Conservation (phyloP, 1,140 invertebrate genomes). For the Idris sp. region DNA sequence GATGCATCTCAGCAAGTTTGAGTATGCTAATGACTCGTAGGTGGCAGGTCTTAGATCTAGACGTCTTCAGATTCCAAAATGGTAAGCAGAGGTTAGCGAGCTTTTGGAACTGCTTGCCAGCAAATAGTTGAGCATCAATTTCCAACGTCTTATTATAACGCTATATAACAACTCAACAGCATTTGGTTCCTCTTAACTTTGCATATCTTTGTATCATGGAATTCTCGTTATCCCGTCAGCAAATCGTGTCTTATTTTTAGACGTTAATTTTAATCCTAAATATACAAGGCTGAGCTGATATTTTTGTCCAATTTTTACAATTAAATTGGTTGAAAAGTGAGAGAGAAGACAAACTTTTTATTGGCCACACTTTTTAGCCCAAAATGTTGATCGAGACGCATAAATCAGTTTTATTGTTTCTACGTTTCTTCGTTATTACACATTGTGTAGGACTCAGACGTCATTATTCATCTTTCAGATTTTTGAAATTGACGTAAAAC, state of each 20-base stretch:
- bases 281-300: slow-evolving; percentile 18
- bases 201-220: slow-evolving; percentile 57
- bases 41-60: slow-evolving; percentile 75
- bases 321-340: slow-evolving; percentile 21
- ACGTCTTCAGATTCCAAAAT: slow-evolving; percentile 67
- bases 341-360: slow-evolving; percentile 45
- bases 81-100: slow-evolving; percentile 54
- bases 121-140: slow-evolving; percentile 78
- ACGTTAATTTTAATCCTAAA: slow-evolving; percentile 46
- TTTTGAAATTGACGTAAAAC: slow-evolving; percentile 49
- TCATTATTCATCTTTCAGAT: slow-evolving; percentile 55
- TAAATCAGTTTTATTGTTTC: slow-evolving; percentile 63
- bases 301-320: slow-evolving; percentile 63
- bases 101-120: slow-evolving; percentile 74
- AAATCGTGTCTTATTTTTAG: slow-evolving; percentile 49
- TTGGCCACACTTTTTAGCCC: slow-evolving; percentile 29
- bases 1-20: slow-evolving; percentile 56
- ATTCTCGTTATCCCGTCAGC: slow-evolving; percentile 59
- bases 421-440: slow-evolving; percentile 44
- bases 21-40: slow-evolving; percentile 77
- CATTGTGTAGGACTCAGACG: slow-evolving; percentile 49
- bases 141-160: slow-evolving; percentile 79
- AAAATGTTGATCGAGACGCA: slow-evolving; percentile 57
- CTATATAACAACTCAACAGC: slow-evolving; percentile 69
- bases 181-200: slow-evolving; percentile 63